Evolutionary conservation across 1,140 invertebrate species (phyloP).

Genomic region (Diorhabda sublineata): DNA sequence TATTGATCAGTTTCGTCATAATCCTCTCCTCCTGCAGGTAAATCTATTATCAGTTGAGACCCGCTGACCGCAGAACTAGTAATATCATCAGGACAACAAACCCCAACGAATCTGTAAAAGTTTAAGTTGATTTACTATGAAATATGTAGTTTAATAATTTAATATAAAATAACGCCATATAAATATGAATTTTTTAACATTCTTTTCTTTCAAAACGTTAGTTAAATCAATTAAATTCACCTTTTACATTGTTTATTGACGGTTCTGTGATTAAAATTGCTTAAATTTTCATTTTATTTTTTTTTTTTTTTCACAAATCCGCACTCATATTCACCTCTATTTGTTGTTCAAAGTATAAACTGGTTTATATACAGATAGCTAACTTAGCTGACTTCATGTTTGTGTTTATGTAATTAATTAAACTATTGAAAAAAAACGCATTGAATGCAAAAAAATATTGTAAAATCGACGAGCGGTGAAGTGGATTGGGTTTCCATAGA

Average conservation of each 20-base stretch:
- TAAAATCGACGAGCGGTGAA: too few species aligned
- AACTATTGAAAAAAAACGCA: too few species aligned
- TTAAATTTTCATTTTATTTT: not conserved
- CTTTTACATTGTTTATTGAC: not conserved
- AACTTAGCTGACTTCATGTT: too few species aligned
- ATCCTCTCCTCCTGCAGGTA: constrained; percentile 46
- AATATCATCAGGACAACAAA: constrained; percentile 59
- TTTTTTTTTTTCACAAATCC: not conserved
- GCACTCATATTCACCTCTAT: too few species aligned
- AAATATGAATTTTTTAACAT: not conserved
- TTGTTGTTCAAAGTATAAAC: too few species aligned
- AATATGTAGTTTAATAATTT: not conserved
- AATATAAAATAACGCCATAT: not conserved
- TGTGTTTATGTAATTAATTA: too few species aligned
- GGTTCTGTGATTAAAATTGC: not conserved
- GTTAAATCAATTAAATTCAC: not conserved
- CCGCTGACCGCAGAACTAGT: constrained; percentile 36
- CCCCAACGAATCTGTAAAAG: constrained; percentile 53
- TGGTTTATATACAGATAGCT: too few species aligned
- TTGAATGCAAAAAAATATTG: too few species aligned
- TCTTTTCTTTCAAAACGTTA: not conserved
- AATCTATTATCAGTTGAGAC: constrained; percentile 48
- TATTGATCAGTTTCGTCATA: constrained; percentile 47
- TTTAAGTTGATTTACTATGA: not conserved
- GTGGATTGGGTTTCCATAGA: too few species aligned